Evolutionary conservation across 2,888 invertebrate species (phyloP), one percentile per base, ranked within the genome.

Genomic region (Ectropis crepuscularia): DNA sequence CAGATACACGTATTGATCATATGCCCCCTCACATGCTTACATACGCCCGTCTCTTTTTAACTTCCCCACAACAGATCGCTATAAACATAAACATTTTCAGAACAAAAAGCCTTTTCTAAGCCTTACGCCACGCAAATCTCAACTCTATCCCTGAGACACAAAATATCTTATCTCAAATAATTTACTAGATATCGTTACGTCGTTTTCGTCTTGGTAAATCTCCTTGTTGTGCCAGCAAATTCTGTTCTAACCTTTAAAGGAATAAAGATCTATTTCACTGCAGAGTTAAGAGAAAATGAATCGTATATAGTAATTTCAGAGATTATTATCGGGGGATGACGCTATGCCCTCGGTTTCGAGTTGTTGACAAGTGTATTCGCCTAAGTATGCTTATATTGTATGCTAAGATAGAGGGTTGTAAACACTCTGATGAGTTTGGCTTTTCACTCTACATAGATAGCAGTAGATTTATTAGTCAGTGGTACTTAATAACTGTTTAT

Each of bases 21-120:
- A 81, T 85, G 79, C 82, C 83, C 83, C 87, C 88, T 81, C 90
- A 89, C 88, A 92, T 88, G 89, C 85, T 86, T 87, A 89, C 92
- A 92, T 92, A 90, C 87, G 79, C 79, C 91, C 86, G 79, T 92
- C 92, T 90, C 92, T 91, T 90, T 92, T 90, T 91, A 92, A 91
- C 92, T 85, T 86, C 82, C 86, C 87, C 85, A 88, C 89, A 90
- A 89, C 90, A 89, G 89, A 89, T 90, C 90, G 88, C 87, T 90
- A 90, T 90, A 91, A 91, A 92, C 90, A 92, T 88, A 88, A 88
- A 90, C 79, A 86, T 79, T 83, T 81, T 71, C 74, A 68, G 69
- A 67, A 71, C 73, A 68, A 79, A 89, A 89, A 74, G 88, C 71
- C 85, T 77, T 81, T 70, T 75, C 63, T 71, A 28, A 28, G 63